Base-by-base conservation (phyloP, 2,797 vertebrate species). In the Artibeus lituratus region DNA sequence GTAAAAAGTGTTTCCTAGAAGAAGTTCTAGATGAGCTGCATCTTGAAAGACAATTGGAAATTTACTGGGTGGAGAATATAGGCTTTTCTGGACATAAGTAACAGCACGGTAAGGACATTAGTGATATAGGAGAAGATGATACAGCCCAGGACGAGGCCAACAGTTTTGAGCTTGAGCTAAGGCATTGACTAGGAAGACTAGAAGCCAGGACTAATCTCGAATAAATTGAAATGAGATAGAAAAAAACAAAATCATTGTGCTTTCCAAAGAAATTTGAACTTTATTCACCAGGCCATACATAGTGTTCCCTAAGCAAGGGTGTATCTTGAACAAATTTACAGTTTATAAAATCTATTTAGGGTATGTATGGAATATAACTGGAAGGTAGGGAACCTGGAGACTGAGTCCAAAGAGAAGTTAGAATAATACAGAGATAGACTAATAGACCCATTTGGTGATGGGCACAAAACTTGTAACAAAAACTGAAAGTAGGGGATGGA, bases 241-340 rank as follows among this genome's bases (percentile, higher is more conserved):
- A 74, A 82, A 82, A 83, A 37, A 21, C 14, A 88, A 85, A 37
- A 49, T 81, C 10, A 65, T 65, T 73, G 57, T 55, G 6, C 7
- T 65, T 92, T 83, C 69, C 55, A 95, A 88, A 85, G 37, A 90
- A 88, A 9, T 80, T 96, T 89, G 49, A 83, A 86, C 10, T 67
- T 74, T 53, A 44, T 83, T 44, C 5, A n/a, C 7, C 10, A 91
- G 67, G 78, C 4, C 47, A 73, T 2, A 74, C 47, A 73, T 2
- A 74, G 44, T 37, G 4, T 2, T 90, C 6, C 14, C 26, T 55
- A 78, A 85, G 53, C 67, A 92, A 29, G 3, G 19, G 19, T 15
- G 0, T 78, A 49, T 39, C 80, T 59, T 90, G 37, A 88, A 86
- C 5, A 82, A 70, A 70, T 86, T 83, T 42, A 73, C 11, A 67